Percentiles rank a stretch among this genome's conserved stretches.
Conservation (phyloP, 37 sponge, comb jelly and placozoan genomes). For the Hormiphora californensis region DNA sequence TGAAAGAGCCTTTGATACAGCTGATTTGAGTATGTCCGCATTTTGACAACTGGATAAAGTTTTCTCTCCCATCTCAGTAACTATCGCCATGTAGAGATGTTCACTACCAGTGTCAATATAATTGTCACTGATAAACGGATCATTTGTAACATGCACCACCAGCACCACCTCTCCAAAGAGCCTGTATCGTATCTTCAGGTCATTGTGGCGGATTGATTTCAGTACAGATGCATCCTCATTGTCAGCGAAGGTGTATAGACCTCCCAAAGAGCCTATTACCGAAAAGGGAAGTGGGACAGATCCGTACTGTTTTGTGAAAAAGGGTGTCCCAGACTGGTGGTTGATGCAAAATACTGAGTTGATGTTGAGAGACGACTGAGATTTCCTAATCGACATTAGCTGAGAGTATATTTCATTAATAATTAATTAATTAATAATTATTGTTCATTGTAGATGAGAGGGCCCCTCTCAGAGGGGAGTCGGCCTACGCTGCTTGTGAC, state of each 20-base stretch:
- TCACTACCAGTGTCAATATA: neutral
- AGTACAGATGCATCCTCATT: neutral
- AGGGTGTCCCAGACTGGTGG: slow-evolving; percentile 31
- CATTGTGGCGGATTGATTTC: neutral
- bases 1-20: neutral
- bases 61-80: neutral
- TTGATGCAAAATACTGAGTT: slow-evolving; percentile 41
- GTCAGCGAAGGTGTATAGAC: slow-evolving; percentile 6
- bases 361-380: no score
- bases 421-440: no score
- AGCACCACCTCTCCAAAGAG: neutral
- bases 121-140: neutral
- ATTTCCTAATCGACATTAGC: no score
- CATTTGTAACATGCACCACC: neutral
- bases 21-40: neutral
- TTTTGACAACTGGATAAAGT: neutral
- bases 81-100: neutral
- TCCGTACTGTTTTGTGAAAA: neutral
- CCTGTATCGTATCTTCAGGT: slow-evolving; percentile 12
- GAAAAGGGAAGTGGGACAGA: neutral
- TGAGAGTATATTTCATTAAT: no score
- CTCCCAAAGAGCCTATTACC: slow-evolving; percentile 6
- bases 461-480: no score
- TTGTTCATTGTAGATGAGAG: no score
- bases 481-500: no score